Conservation (phyloP, 2,797 vertebrate genomes). For the Erethizon dorsatum region DNA sequence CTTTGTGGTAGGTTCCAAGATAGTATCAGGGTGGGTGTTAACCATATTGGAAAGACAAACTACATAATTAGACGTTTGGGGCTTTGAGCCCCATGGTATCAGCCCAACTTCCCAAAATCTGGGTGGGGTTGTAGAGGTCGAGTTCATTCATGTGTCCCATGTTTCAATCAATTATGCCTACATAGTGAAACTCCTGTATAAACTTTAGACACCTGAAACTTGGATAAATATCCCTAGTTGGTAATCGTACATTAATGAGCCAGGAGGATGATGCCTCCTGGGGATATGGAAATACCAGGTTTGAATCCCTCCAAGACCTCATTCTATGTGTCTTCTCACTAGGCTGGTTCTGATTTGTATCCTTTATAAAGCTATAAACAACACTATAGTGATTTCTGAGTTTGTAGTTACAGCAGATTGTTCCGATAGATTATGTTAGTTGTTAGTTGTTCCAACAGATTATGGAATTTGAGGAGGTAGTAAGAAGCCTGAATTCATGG, state of each 20-base stretch:
- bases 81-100: not conserved
- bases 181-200: not conserved
- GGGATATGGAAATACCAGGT: not conserved
- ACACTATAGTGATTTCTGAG: not conserved
- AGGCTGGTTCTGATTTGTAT: not conserved
- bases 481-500: not conserved
- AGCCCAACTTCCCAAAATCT: not conserved
- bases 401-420: not conserved
- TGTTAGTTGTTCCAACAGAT: not conserved
- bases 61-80: not conserved
- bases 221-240: not conserved
- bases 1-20: not conserved
- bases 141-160: not conserved
- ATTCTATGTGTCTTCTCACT: constrained; percentile 7
- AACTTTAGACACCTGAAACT: not conserved
- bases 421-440: not conserved
- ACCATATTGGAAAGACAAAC: not conserved
- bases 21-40: not conserved
- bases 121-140: not conserved
- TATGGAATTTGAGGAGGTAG: not conserved
- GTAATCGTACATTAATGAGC: not conserved
- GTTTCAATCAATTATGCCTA: not conserved
- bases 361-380: not conserved
- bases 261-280: not conserved
- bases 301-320: not conserved